Conservation (phyloP, 2,797 vertebrate genomes). For the Furcifer pardalis region DNA sequence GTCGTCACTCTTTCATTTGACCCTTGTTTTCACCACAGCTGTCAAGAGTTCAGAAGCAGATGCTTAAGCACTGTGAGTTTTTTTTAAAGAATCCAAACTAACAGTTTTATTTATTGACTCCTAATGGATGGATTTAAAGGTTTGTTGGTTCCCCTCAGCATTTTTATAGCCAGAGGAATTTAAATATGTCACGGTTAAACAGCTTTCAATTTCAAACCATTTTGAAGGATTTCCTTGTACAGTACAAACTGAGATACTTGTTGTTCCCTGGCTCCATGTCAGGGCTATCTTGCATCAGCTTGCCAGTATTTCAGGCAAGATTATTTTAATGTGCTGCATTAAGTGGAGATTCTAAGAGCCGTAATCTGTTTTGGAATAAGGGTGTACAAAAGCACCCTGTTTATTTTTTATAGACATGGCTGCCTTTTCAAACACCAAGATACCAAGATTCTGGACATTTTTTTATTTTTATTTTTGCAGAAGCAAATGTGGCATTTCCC, state of each 20-base stretch:
- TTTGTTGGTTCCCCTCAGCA: slow-evolving; percentile 33
- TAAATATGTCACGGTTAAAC: slow-evolving; percentile 35
- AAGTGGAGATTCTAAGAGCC: neutral
- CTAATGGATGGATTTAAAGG: slow-evolving; percentile 55
- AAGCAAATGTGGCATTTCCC: neutral
- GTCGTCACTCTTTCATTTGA: neutral
- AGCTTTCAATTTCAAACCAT: slow-evolving; percentile 39
- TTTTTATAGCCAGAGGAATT: slow-evolving; percentile 40
- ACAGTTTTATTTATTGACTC: slow-evolving; percentile 47
- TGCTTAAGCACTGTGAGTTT: slow-evolving; percentile 37
- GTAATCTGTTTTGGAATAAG: neutral
- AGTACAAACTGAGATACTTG: slow-evolving; percentile 56
- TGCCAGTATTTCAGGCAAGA: neutral
- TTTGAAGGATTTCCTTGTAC: slow-evolving; percentile 56
- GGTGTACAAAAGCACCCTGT: neutral
- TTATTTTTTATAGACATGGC: neutral
- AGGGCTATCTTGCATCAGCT: neutral
- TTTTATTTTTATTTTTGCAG: neutral
- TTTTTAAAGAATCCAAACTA: slow-evolving; percentile 29
- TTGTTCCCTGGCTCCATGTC: slow-evolving; percentile 16
- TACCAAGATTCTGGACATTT: neutral
- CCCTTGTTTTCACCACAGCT: slow-evolving; percentile 26
- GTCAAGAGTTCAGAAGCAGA: slow-evolving; percentile 49
- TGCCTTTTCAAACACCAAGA: neutral
- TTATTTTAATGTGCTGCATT: neutral